A percentile compares a stretch with the other conserved stretches of the same genome.
phyloP scores from a whole-genome alignment of 1,140 invertebrate genomes.

The Apis mellifera region Amel_HAv3.1 CM009941.2:8951501-8952000 shows the following conservation, averaged over 20 bases:
- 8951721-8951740: neutral
- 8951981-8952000: conserved; percentile 37
- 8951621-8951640: conserved; percentile 16
- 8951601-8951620: conserved; percentile 35
- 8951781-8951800: conserved; percentile 34
- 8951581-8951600: conserved; percentile 34
- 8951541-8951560: conserved; percentile 2
- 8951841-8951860: conserved; percentile 17
- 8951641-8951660: neutral
- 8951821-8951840: conserved; percentile 57
- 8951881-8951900: conserved; percentile 42
- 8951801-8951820: conserved; percentile 68
- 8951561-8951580: neutral
- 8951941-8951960: neutral
- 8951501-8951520: neutral
- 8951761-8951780: neutral
- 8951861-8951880: conserved; percentile 13
- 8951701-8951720: neutral
- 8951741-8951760: too few relatives aligned
- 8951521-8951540: neutral
- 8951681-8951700: conserved; percentile 39
- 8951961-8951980: conserved; percentile 53
- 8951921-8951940: neutral
- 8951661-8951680: conserved; percentile 31
- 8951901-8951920: conserved; percentile 30